Conservation (phyloP, 2,113 vertebrate genomes). For the Triplophysa rosa region DNA sequence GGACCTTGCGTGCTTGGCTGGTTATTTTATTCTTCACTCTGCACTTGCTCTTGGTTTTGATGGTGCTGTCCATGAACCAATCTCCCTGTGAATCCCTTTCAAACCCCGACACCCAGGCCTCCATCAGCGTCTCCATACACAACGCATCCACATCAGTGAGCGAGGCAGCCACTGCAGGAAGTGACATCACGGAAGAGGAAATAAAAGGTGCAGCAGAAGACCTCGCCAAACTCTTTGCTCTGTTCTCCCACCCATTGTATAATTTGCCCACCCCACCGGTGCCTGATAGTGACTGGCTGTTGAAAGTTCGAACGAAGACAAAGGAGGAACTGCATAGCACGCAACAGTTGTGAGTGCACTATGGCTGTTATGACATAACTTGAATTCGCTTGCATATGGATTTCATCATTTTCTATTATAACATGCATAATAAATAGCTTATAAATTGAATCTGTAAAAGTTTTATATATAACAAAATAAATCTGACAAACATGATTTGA, state of each 20-base stretch:
- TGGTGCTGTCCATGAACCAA: constrained; percentile 52
- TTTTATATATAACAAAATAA: too few relatives aligned
- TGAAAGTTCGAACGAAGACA: constrained; percentile 69
- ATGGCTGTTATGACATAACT: neutral
- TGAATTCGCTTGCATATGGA: neutral
- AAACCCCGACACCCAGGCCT: constrained; percentile 6
- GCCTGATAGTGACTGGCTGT: constrained; percentile 75
- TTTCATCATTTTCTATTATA: neutral
- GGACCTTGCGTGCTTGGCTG: constrained; percentile 70
- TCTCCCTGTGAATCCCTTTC: constrained; percentile 55
- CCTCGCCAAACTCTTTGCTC: constrained; percentile 68
- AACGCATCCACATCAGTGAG: neutral
- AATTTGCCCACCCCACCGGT: constrained; percentile 60
- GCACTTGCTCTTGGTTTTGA: constrained; percentile 70
- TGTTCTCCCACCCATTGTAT: constrained; percentile 80
- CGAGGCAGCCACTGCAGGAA: neutral
- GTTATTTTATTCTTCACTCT: constrained; percentile 69
- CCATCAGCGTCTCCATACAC: constrained; percentile 18
- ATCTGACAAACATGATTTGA: too few relatives aligned
- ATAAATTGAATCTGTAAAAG: too few relatives aligned
- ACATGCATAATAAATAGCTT: too few relatives aligned
- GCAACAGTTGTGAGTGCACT: constrained; percentile 73
- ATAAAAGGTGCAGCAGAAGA: constrained; percentile 2
- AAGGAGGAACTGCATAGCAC: constrained; percentile 64
- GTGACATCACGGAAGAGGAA: neutral